Base-by-base conservation (phyloP, 1,140 invertebrate genomes). In the Drosophila kepulauana region DNA sequence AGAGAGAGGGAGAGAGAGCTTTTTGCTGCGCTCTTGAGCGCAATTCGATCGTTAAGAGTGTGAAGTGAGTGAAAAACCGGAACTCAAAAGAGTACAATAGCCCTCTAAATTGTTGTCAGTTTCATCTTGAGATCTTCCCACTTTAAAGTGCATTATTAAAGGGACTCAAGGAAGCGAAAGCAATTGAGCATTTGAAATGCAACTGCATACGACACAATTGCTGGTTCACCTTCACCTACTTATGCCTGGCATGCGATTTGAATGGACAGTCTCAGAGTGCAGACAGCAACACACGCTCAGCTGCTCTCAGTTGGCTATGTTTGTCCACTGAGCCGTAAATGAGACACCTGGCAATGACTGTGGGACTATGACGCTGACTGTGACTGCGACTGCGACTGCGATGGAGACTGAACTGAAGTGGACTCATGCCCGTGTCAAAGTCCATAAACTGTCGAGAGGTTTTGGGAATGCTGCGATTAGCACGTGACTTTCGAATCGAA, bases 251-350 rank as follows among this genome's bases (percentile, higher is more conserved):
- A 54, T 52, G 6, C 11, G 1, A 13, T 41, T 41, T 10, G 35
- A 8, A 49, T 16, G 16, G 8, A 49, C 11, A 25, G 20, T 25
- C 33, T 33, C 35, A 52, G 95, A 96, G 81, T 5, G 93, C 91
- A 89, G 96, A 95, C 93, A 96, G n/a, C 93, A 96, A 1, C 41
- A 43, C 41, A 43, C 41, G 41, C 41, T 43, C 1, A 15, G 5
- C 10, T 25, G 13, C 25, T 6, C 51, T n/a, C 51, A 97, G 1
- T 94, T 94, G 4, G 94, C 95, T 30, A 95, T 95, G 90, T 96
- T 25, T 97, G 81, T 96, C 95, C 91, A 95, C 94, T 95, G 95
- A 96, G 5, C 96, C 96, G 91, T 97, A 96, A 28, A 97, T 68
- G 0, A 96, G 94, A 10, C 35, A 1, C 96, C 96, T 61, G 93